Conservation (phyloP, 2,888 invertebrate genomes). For the Allophyes oxyacanthae region DNA sequence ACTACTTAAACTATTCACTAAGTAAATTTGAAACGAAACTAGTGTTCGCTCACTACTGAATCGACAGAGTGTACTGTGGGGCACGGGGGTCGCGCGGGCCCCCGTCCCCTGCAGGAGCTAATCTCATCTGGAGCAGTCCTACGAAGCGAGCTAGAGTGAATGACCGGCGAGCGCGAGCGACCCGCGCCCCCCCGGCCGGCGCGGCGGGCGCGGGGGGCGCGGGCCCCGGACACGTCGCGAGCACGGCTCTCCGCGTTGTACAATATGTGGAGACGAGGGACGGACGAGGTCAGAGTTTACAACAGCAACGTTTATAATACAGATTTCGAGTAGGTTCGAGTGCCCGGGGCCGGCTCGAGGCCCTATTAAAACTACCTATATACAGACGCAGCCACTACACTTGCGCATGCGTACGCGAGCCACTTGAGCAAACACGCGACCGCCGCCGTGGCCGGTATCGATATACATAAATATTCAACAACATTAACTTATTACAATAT, state of each 20-base stretch:
- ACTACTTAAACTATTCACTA: slow-evolving; percentile 86
- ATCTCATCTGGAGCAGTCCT: slow-evolving; percentile 73
- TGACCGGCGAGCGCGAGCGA: slow-evolving; percentile 58
- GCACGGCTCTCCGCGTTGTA: slow-evolving; percentile 49
- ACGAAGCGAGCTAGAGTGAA: slow-evolving; percentile 73
- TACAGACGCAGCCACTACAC: slow-evolving; percentile 83
- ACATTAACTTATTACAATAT: slow-evolving; percentile 65
- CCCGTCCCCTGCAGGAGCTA: slow-evolving; percentile 63
- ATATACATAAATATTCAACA: slow-evolving; percentile 70
- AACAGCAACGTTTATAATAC: slow-evolving; percentile 62
- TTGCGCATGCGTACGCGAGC: slow-evolving; percentile 79
- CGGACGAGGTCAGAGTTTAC: slow-evolving; percentile 65
- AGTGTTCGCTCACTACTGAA: slow-evolving; percentile 84
- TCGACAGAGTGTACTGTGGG: slow-evolving; percentile 70
- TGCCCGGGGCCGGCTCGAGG: slow-evolving; percentile 67
- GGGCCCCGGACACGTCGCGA: slow-evolving; percentile 30
- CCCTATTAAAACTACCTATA: slow-evolving; percentile 80
- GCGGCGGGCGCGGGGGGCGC: slow-evolving; percentile 20
- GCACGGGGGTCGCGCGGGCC: slow-evolving; percentile 50
- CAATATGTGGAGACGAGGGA: slow-evolving; percentile 55
- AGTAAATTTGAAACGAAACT: slow-evolving; percentile 85
- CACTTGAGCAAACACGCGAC: slow-evolving; percentile 82
- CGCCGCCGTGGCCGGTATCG: slow-evolving; percentile 64
- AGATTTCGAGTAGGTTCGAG: slow-evolving; percentile 61
- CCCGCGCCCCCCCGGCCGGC: slow-evolving; percentile 55